These are phyloP conservation scores for Python bivittatus DNA, from an alignment of 2,113 vertebrate genomes.

Conservation along the genomic window DNA sequence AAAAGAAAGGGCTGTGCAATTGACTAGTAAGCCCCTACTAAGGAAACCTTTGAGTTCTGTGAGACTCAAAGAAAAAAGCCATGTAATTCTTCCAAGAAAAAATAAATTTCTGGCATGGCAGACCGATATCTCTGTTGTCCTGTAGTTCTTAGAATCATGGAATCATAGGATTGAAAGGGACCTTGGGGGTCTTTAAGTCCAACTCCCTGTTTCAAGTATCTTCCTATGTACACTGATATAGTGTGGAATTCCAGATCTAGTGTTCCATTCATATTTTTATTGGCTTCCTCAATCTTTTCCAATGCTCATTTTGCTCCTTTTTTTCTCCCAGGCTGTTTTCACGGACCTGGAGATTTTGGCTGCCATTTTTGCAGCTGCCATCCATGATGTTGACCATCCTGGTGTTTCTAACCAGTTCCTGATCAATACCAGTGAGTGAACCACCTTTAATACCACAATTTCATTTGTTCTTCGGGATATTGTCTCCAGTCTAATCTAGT, in stretches of 20 bases:
- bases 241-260: neutral
- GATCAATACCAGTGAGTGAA: constrained; percentile 91
- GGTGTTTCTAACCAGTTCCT: constrained; percentile 95
- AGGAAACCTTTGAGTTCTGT: neutral
- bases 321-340: constrained; percentile 80
- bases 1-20: neutral
- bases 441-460: neutral
- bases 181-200: neutral
- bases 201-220: neutral
- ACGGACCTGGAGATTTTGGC: constrained; percentile 91
- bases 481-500: neutral
- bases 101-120: neutral
- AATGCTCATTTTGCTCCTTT: neutral
- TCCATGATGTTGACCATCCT: constrained; percentile 92
- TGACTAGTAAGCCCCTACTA: neutral
- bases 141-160: neutral
- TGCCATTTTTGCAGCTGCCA: constrained; percentile 87
- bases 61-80: neutral
- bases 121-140: neutral
- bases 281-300: neutral
- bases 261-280: neutral
- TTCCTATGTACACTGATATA: neutral
- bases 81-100: neutral
- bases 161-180: neutral
- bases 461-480: neutral